Evolutionary conservation across 2,113 vertebrate genomes (phyloP), one percentile per base, ranked within the genome.

Genomic region (Ursus arctos): DNA sequence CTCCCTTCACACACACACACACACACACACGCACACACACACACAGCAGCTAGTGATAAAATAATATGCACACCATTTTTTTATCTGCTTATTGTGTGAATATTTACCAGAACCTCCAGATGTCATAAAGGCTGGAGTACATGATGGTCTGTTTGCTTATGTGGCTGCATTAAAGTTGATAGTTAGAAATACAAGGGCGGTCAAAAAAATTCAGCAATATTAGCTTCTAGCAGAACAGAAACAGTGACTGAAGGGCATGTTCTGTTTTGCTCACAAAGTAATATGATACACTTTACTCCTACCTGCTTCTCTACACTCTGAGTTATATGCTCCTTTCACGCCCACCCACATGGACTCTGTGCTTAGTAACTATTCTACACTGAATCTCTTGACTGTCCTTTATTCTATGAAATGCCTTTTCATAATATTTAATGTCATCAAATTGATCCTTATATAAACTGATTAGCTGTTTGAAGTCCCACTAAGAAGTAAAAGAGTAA

Each of bases 241-340:
- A 12, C 21, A 76, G 19, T n/a, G 24, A 84, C 33, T 57, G 43
- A 97, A 95, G 18, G 61, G 19, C 88, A 74, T 61, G 74, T 47
- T 90, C 79, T 95, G 36, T 88, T 97, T 83, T 81, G 51, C 74
- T 96, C 87, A 67, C 86, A 65, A 95, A 79, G 72, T 77, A 95
- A 84, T 40, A 53, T 40, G 74, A 92, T 85, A 31, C 14, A 84
- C 7, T 83, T 57, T 18, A 81, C 9, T 53, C 51, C 79, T 69
- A 96, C 69, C 18, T 65, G 76, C 31, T 72, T 92, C 28, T 92
- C 61, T 40, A 2, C 24, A 22, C 19, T 83, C 40, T 84, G 53
- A 95, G 71, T 92, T 90, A 89, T 4, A 36, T 2, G 2, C 24
- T 69, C 15, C 72, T 22, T 72, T 97, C 80, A 71, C 3, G 51